Percentiles rank a stretch among this genome's conserved stretches.
phyloP scores from a whole-genome alignment of 2,888 invertebrate species.

The Pandemis heparana region DNA sequence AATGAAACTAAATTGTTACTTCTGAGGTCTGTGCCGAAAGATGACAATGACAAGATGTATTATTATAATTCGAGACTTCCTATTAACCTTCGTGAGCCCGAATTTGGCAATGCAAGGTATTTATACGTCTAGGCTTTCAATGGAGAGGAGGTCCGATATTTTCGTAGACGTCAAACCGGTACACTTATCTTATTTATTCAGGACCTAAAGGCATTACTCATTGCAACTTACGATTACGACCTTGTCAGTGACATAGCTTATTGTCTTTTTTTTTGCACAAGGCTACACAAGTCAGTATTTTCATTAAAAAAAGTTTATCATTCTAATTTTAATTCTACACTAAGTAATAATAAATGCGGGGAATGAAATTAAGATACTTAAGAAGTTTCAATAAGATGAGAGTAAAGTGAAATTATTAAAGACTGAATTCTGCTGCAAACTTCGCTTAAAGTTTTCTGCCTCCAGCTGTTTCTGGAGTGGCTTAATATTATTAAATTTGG shows the following conservation, averaged over 20 bases:
- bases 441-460: background rate
- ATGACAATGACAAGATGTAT: conserved; percentile 16
- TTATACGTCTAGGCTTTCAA: background rate
- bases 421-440: background rate
- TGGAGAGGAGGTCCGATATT: conserved; percentile 13
- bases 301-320: background rate
- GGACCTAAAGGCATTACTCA: background rate
- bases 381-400: background rate
- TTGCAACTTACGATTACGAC: background rate
- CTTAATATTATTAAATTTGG: background rate
- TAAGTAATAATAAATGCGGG: background rate
- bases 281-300: background rate
- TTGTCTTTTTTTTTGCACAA: background rate
- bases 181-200: background rate
- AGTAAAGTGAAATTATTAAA: background rate
- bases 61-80: conserved; percentile 27
- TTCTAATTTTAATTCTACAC: background rate
- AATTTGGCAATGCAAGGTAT: conserved; percentile 37
- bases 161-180: conserved; percentile 5
- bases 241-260: background rate
- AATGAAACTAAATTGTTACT: background rate
- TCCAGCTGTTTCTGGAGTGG: background rate
- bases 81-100: conserved; percentile 35
- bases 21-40: background rate
- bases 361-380: background rate